Conservation (phyloP, 2,113 vertebrate genomes). For the Lichenostomus cassidix region DNA sequence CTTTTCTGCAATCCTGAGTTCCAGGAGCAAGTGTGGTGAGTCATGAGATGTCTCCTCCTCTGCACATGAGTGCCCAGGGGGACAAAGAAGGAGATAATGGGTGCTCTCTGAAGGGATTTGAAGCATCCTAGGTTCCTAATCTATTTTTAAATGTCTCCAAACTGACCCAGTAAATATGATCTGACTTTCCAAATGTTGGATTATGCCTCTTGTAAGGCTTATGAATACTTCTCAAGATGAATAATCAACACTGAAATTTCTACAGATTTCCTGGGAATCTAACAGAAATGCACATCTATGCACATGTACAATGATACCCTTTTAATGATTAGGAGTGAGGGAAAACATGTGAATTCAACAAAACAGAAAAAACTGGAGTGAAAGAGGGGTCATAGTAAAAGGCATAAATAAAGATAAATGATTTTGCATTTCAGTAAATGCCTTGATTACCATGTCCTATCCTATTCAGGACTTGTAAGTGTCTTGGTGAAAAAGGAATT, state of each 20-base stretch:
- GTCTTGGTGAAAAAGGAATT: not conserved
- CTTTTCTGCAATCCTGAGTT: slow-evolving; percentile 46
- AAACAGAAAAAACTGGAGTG: not conserved
- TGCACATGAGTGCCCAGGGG: rapidly evolving
- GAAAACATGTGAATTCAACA: not conserved
- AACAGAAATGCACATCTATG: not conserved
- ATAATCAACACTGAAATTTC: not conserved
- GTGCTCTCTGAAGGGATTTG: not conserved
- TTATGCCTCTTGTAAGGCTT: not conserved
- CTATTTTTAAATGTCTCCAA: not conserved
- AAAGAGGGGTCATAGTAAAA: not conserved
- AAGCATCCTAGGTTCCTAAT: not conserved
- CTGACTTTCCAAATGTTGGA: not conserved
- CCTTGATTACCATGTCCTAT: not conserved
- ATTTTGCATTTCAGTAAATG: not conserved
- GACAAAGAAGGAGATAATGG: not conserved
- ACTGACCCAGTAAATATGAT: not conserved
- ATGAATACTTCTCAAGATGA: not conserved
- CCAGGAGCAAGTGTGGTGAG: slow-evolving; percentile 28
- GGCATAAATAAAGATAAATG: not conserved
- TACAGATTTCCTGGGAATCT: not conserved
- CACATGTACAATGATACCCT: not conserved
- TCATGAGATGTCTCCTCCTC: not conserved
- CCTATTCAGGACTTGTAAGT: not conserved
- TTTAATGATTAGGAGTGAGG: not conserved